These are phyloP conservation scores for Alloscopus bannaensis DNA, from an alignment of 2,888 invertebrate species.

Conservation along the genomic window DNA sequence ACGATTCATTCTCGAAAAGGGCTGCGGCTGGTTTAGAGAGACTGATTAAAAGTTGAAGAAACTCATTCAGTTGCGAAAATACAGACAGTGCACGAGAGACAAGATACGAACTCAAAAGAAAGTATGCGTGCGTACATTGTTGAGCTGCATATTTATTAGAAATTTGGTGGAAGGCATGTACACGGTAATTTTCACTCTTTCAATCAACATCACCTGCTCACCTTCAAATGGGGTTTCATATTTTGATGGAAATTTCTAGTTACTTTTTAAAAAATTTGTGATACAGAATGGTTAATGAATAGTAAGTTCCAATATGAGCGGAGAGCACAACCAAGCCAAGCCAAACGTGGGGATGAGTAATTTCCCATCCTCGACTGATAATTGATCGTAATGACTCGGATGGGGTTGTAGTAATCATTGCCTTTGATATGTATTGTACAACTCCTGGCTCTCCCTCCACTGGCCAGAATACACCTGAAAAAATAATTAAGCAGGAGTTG, in stretches of 20 bases:
- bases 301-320: conserved; percentile 55
- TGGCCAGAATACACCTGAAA: conserved; percentile 93
- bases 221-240: too few species aligned
- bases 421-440: conserved; percentile 78
- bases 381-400: conserved; percentile 59
- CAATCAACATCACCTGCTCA: too few species aligned
- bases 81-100: too few species aligned
- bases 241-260: conserved; percentile 70
- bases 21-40: too few species aligned
- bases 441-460: conserved; percentile 93
- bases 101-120: too few species aligned
- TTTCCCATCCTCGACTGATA: conserved; percentile 60
- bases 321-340: conserved; percentile 57
- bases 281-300: conserved; percentile 29
- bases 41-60: too few species aligned
- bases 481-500: conserved; percentile 37
- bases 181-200: too few species aligned
- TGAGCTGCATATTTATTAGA: too few species aligned
- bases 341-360: conserved; percentile 65
- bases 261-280: conserved; percentile 55
- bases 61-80: too few species aligned
- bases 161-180: too few species aligned
- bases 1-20: too few species aligned
- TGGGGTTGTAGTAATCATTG: conserved; percentile 53
- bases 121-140: too few species aligned